Evolutionary conservation across 2,888 invertebrate genomes (phyloP).

Genomic region (Lagria hirta): DNA sequence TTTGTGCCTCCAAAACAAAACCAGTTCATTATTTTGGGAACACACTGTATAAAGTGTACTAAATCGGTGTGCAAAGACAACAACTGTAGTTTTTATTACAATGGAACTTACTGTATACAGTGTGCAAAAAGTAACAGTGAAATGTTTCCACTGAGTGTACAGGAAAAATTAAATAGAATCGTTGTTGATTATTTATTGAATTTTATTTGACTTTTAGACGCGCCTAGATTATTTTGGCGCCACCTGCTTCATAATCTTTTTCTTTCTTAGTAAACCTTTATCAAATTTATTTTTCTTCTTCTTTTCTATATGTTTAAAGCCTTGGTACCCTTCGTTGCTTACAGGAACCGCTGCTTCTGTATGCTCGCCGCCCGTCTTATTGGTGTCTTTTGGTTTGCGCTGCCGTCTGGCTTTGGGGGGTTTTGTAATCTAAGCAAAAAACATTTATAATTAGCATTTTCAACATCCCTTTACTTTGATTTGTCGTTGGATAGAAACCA

Average conservation of each 20-base stretch:
- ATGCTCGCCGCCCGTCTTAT: slow-evolving; percentile 8
- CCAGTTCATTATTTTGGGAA: slow-evolving; percentile 76
- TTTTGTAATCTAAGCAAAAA: slow-evolving; percentile 30
- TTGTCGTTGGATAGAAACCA: no score
- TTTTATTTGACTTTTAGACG: no score
- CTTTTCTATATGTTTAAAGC: slow-evolving; percentile 26
- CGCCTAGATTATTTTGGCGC: slow-evolving; percentile 34
- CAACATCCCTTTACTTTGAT: no score
- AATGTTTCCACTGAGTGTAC: slow-evolving; percentile 70
- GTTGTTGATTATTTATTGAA: no score
- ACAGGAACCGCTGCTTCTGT: no score
- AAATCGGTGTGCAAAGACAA: slow-evolving; percentile 70
- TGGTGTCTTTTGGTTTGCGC: slow-evolving; percentile 12
- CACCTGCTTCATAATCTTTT: slow-evolving; percentile 38
- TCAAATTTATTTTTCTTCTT: slow-evolving; percentile 43
- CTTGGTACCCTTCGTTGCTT: slow-evolving; percentile 26
- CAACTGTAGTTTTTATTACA: slow-evolving; percentile 80
- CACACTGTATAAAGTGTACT: slow-evolving; percentile 71
- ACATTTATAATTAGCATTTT: no score
- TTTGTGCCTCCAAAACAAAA: slow-evolving; percentile 73
- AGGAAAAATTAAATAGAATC: slow-evolving; percentile 60
- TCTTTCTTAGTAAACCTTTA: slow-evolving; percentile 39
- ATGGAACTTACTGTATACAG: slow-evolving; percentile 68
- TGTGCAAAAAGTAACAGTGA: slow-evolving; percentile 65
- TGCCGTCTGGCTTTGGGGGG: slow-evolving; percentile 7